Evolutionary conservation across 1,140 invertebrate genomes (phyloP), one percentile per base, ranked within the genome.

Genomic region (Lucilia sericata): DNA sequence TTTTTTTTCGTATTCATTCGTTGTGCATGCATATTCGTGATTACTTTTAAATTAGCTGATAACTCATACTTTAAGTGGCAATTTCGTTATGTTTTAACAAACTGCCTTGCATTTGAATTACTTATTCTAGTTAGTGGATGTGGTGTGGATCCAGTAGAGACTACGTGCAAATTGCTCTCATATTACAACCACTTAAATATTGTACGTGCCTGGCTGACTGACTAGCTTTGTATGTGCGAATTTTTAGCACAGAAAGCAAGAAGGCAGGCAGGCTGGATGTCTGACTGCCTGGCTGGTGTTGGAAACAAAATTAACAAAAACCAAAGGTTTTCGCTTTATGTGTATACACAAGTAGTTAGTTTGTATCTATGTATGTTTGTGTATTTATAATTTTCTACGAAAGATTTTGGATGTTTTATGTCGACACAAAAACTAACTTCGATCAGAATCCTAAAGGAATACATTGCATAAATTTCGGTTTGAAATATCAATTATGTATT

Each of bases 61-160:
- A 80, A 51, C 76, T 80, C 76, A 80, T 80, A 80, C 42, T 80
- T 80, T 47, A 80, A 51, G 76, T 80, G 42, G 76, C 76, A 49
- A 80, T 80, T 80, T 80, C 42, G 76, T 80, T 80, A 80, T 49
- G 76, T 80, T 80, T 80, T 80, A 80, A 80, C 76, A 80, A 80
- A 80, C 42, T 80, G 42, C 42, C 47, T 80, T 49, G 42, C 42
- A 80, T 49, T 49, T 80, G 42, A 80, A 80, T 80, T 80, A 80
- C 76, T 80, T 80, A 80, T 80, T 80, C 76, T 51, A 21, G 65
- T 70, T 70, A 70, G 65, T 70, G 65, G 65, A 25, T 70, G 19
- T 70, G n/a, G n/a, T 65, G 17, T 21, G 65, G 19, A 70, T 80
- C 19, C 47, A 21, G 19, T 80, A 21, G 76, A 49, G 76, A 51